Base-by-base conservation (phyloP, 2,888 invertebrate genomes). In the Clostera curtula region DNA sequence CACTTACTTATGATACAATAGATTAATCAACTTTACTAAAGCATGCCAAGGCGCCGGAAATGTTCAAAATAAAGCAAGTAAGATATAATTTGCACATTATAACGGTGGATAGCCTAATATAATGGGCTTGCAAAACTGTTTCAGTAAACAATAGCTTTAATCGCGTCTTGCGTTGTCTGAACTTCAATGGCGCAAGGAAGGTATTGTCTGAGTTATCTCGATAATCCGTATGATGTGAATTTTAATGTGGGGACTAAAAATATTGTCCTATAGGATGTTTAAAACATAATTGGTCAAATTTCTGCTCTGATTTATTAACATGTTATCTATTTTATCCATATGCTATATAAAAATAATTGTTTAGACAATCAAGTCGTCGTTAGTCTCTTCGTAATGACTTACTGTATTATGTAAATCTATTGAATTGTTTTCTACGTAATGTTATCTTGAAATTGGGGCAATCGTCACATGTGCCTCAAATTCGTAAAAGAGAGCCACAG, bases 81-180 rank as follows among this genome's bases (percentile, higher is more conserved):
- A 52, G 51, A 55, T 47, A 49, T 63, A 54, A 48, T 25, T 39
- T 61, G 52, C 67, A 57, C 59, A 56, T 51, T 59, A 55, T n/a
- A n/a, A n/a, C n/a, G n/a, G n/a, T n/a, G n/a, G n/a, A n/a, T n/a
- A n/a, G n/a, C n/a, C n/a, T n/a, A 60, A 58, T 38, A 39, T 51
- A 44, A 49, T 44, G 44, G 47, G 41, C 50, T 64, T 69, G 63
- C 67, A 63, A 62, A 69, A 70, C 60, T 51, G 59, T 66, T 68
- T 63, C 48, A 48, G 61, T 54, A 65, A 71, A 80, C 79, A 79
- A 79, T 80, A 56, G 72, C 59, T 47, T 60, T 75, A 71, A 67
- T 65, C 57, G 63, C 59, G 66, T 67, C 60, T 65, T 51, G 58
- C 59, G 66, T 65, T 61, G 66, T 66, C 55, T 67, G 58, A 64